Evolutionary conservation across 1,140 invertebrate genomes (phyloP).

Genomic region (Drosophila gunungcola): DNA sequence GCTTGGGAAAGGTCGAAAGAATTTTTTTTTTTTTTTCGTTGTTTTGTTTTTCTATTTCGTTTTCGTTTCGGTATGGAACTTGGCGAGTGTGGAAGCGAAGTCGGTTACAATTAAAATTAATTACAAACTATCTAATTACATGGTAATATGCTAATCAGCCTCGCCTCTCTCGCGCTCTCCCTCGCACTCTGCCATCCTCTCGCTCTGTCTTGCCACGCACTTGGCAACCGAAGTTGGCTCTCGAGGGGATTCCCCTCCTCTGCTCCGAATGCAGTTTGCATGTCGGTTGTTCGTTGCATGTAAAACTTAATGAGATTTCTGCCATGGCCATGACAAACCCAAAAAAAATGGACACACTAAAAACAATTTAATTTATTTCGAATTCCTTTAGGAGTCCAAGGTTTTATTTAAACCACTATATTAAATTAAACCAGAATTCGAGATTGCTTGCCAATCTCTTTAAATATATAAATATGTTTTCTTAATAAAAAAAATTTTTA

Average conservation of each 20-base stretch:
- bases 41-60: conserved; percentile 16
- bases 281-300: conserved; percentile 55
- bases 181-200: conserved; percentile 8
- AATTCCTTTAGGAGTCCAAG: not conserved
- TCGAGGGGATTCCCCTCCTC: not conserved
- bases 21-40: conserved; percentile 11
- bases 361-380: not conserved
- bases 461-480: too few relatives aligned
- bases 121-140: conserved; percentile 76
- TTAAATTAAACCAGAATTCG: too few relatives aligned
- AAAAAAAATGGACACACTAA: conserved; percentile 29
- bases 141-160: conserved; percentile 74
- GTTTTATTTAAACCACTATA: too few relatives aligned
- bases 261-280: conserved; percentile 49
- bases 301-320: conserved; percentile 63
- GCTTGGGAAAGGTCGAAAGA: conserved; percentile 58
- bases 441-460: too few relatives aligned
- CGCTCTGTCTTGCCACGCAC: conserved; percentile 52
- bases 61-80: conserved; percentile 12
- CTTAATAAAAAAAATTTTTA: too few relatives aligned
- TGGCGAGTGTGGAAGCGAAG: conserved; percentile 32
- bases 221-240: conserved; percentile 41
- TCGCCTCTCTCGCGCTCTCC: conserved; percentile 12
- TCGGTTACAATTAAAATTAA: conserved; percentile 70
- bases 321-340: conserved; percentile 53